These are phyloP conservation scores for Chunga burmeisteri DNA, from an alignment of 2,113 vertebrate genomes.

Conservation along the genomic window DNA sequence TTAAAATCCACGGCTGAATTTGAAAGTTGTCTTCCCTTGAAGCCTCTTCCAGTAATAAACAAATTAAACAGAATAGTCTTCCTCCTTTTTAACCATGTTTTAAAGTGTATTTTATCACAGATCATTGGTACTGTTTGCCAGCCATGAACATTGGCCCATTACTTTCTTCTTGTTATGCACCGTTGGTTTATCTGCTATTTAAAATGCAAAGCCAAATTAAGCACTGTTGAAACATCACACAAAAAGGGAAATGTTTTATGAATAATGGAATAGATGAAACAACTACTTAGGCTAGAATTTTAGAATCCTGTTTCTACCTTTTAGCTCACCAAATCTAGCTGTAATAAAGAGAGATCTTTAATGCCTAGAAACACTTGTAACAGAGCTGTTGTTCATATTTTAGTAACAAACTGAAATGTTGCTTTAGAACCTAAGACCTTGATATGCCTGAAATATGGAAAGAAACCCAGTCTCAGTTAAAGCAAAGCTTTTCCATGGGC, in stretches of 20 bases:
- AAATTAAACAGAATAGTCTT: background rate
- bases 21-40: background rate
- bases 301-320: background rate
- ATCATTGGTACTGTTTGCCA: background rate
- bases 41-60: background rate
- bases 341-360: background rate
- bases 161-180: conserved; percentile 8
- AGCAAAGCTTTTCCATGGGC: background rate
- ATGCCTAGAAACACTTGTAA: background rate
- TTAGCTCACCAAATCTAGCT: background rate
- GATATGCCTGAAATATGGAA: background rate
- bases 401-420: background rate
- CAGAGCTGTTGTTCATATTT: background rate
- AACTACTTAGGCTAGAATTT: background rate
- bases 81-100: background rate
- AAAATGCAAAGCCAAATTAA: conserved; percentile 50
- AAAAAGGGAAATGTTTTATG: conserved; percentile 21
- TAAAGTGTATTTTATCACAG: conserved; percentile 16
- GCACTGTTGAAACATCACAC: background rate
- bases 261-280: conserved; percentile 12
- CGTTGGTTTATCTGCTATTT: conserved; percentile 12
- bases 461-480: background rate
- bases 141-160: background rate
- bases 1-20: background rate
- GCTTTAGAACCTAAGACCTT: background rate